Base-by-base conservation (phyloP, 2,888 invertebrate genomes). In the Platycnemis pennipes region DNA sequence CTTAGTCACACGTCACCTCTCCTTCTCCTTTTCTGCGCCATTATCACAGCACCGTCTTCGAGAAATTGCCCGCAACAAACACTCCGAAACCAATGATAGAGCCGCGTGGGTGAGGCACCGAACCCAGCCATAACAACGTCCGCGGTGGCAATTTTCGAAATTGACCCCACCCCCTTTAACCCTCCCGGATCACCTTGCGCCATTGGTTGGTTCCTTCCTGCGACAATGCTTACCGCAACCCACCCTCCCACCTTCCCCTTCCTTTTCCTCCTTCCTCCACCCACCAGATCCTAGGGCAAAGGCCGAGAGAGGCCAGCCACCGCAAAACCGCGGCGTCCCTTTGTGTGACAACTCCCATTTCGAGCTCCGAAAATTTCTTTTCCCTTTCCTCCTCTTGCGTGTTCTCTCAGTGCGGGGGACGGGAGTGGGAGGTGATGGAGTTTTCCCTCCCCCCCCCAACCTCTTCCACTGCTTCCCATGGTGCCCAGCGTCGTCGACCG, bases 311-410 rank as follows among this genome's bases (percentile, higher is more conserved):
- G 63, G n/a, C n/a, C n/a, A n/a, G n/a, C 26, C n/a, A 26, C 63
- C 63, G n/a, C 63, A 63, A 63, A 63, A 63, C 63, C 63, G 63
- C 63, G 63, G 26, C 63, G 22, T 63, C 63, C 63, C 63, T 63
- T 63, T 63, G 26, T 63, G 63, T n/a, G 63, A n/a, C 63, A 26
- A 63, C 63, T 63, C 63, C 63, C n/a, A 63, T 63, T 63, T n/a
- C 63, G 63, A 63, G 63, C 63, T 63, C 63, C 63, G n/a, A 63
- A 63, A n/a, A 63, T 63, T 63, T 63, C n/a, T 22, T 63, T 63
- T 26, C 26, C 63, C 63, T 63, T n/a, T 7, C 63, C 63, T 22
- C 63, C 63, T n/a, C 3, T 63, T n/a, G n/a, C 63, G 63, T 63
- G 63, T 63, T 63, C 8, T 26, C n/a, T n/a, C 7, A 5, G 26